Base-by-base conservation (phyloP, 2,113 vertebrate genomes). In the Cavia porcellus region DNA sequence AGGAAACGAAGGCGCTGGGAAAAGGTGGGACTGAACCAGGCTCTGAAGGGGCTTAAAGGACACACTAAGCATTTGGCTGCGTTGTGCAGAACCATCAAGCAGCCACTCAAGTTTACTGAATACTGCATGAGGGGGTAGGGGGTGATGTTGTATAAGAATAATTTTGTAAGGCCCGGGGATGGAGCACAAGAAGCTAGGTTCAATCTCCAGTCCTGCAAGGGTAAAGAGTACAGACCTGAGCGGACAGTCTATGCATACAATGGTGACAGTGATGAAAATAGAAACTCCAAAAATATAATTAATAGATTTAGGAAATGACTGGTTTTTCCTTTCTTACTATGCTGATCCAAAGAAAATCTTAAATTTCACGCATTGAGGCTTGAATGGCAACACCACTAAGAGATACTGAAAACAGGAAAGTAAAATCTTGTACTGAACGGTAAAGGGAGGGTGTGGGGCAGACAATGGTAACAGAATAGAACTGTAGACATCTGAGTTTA, bases 301-400 rank as follows among this genome's bases (percentile, higher is more conserved):
- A 24, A 57, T 24, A n/a, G 14, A 20, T 80, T 11, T 68, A 75
- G 50, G n/a, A 86, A 90, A 96, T 20, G 20, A 86, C 4, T 17
- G 42, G 74, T 35, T 77, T 42, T 85, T 91, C 47, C 32, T 74
- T 11, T 59, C 74, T 82, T 92, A 59, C 17, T 42, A 89, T 81
- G 12, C 85, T 85, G 38, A 87, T 52, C 7, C 66, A 90, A 84
- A 95, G 61, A 90, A 93, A 93, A 81, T n/a, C 15, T 95, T 92
- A 93, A 28, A 88, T 85, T 85, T 95, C 45, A 86, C 7, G 68
- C 8, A 86, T 82, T 45, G 20, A 74, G 47, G 7, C 38, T 57
- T 90, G 50, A 77, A 88, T 38, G 62, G 38, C n/a, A 32, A 92
- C 13, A 88, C 8, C 55, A 90, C 7, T 74, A 17, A 93, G 0